These are phyloP conservation scores for Condylura cristata DNA, from an alignment of 2,113 vertebrate genomes.

Conservation along the genomic window DNA sequence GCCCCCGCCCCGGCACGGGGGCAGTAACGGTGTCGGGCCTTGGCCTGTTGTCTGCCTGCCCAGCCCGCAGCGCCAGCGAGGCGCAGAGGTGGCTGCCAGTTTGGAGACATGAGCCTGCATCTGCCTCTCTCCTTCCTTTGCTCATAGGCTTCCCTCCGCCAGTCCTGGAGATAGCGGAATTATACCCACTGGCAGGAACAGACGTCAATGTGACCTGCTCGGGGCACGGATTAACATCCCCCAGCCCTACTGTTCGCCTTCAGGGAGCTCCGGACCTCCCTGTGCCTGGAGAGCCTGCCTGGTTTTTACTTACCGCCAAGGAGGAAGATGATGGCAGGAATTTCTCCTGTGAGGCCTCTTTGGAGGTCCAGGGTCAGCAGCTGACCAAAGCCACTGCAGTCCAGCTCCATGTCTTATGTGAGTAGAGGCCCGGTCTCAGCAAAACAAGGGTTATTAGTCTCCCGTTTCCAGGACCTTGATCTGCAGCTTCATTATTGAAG, in stretches of 20 bases:
- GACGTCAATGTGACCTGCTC: slow-evolving; percentile 66
- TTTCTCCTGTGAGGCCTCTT: slow-evolving; percentile 73
- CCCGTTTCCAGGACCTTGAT: background rate
- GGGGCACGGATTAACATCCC: slow-evolving; percentile 53
- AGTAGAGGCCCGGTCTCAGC: slow-evolving; percentile 20
- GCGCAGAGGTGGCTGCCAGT: background rate
- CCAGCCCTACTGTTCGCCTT: slow-evolving; percentile 61
- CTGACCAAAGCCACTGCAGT: slow-evolving; percentile 43
- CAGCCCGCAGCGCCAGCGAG: no score
- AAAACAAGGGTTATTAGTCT: background rate
- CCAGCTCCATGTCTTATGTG: slow-evolving; percentile 75
- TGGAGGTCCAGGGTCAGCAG: slow-evolving; percentile 60
- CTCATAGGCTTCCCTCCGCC: slow-evolving; percentile 69
- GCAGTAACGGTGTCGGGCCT: background rate
- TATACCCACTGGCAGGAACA: slow-evolving; percentile 56
- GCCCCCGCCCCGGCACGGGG: background rate
- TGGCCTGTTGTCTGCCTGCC: background rate
- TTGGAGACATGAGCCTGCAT: background rate
- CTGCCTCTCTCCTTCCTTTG: background rate
- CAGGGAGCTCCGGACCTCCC: slow-evolving; percentile 42
- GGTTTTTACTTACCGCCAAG: slow-evolving; percentile 56
- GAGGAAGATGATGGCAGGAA: slow-evolving; percentile 72
- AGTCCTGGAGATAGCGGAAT: slow-evolving; percentile 61
- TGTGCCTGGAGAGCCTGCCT: slow-evolving; percentile 57
- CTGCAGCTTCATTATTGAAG: background rate